These are phyloP conservation scores for Apamea monoglypha DNA, from an alignment of 2,888 invertebrate species.

Conservation along the genomic window DNA sequence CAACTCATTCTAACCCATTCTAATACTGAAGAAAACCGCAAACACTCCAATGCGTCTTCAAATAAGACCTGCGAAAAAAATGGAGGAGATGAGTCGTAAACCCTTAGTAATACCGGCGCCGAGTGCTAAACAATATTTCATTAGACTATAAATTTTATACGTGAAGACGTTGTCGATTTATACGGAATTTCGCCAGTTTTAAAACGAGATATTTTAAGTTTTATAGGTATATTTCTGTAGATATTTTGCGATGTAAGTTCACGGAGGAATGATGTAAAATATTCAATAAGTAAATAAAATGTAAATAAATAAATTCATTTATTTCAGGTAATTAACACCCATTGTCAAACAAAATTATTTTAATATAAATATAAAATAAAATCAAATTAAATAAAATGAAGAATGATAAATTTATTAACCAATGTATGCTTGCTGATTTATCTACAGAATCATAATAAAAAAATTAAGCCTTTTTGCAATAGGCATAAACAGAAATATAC, in stretches of 20 bases:
- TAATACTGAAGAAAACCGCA: conserved; percentile 23
- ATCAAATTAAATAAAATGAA: background rate
- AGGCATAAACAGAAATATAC: background rate
- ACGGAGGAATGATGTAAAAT: background rate
- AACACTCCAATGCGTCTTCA: conserved; percentile 12
- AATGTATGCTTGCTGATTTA: background rate
- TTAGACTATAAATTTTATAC: conserved; percentile 73
- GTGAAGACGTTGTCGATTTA: conserved; percentile 69
- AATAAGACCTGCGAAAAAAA: conserved; percentile 20
- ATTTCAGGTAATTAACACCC: background rate
- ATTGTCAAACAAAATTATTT: background rate
- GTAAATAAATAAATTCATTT: background rate
- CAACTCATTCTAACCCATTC: background rate
- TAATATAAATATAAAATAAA: background rate
- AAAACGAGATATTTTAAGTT: conserved; percentile 53
- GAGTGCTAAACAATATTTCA: conserved; percentile 76
- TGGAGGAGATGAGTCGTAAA: conserved; percentile 57
- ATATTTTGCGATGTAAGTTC: background rate
- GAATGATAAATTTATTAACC: too few species aligned
- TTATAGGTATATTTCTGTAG: conserved; percentile 27
- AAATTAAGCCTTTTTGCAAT: background rate
- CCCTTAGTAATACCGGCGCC: conserved; percentile 63
- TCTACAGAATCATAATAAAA: background rate
- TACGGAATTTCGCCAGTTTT: conserved; percentile 59
- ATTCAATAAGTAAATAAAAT: background rate